These are phyloP conservation scores for Tyrophagus putrescentiae DNA, from an alignment of 1,140 invertebrate species.

Conservation along the genomic window DNA sequence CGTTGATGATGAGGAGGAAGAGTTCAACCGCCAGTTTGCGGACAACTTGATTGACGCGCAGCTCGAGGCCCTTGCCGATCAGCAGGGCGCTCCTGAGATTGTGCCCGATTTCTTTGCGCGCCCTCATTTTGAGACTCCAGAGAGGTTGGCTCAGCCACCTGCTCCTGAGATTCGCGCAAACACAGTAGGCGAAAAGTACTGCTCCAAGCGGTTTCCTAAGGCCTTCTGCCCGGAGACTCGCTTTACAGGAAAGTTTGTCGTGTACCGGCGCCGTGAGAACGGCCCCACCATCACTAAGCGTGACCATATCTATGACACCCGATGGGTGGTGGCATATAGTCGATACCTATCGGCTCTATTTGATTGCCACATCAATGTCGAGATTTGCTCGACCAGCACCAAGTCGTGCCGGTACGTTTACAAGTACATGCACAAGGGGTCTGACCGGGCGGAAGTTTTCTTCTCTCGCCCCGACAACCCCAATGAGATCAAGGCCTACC, in stretches of 20 bases:
- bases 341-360: no score
- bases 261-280: slow-evolving; percentile 17
- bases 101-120: no score
- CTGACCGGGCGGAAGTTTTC: neutral
- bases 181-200: no score
- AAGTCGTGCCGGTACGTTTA: neutral
- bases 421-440: neutral
- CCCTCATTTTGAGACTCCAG: no score
- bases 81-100: no score
- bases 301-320: neutral
- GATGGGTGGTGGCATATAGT: slow-evolving; percentile 18
- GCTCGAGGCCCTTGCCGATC: no score
- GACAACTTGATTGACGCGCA: no score
- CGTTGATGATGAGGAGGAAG: no score
- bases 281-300: neutral
- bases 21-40: no score
- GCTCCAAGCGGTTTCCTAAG: no score
- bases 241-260: slow-evolving; percentile 22
- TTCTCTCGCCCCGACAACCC: neutral
- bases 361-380: slow-evolving; percentile 20
- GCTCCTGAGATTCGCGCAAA: no score
- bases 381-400: slow-evolving; percentile 4
- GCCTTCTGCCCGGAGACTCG: no score
- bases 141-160: slow-evolving; percentile 24
- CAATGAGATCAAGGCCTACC: neutral